Evolutionary conservation across 2,797 vertebrate genomes (phyloP), one percentile per base, ranked within the genome.

Genomic region (Rhinella marina): DNA sequence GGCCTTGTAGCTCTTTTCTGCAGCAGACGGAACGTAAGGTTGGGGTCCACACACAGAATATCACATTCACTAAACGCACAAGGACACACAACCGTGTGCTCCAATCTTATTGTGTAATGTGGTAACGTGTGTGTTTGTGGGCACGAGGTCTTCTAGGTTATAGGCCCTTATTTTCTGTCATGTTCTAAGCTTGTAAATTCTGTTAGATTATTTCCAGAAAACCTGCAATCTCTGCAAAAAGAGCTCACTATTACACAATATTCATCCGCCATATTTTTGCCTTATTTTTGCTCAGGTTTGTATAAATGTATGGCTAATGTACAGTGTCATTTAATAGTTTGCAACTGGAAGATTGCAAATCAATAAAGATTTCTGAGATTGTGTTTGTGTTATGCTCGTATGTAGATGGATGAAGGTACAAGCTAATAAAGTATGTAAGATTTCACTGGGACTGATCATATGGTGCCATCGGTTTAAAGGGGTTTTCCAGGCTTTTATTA

Each of bases 61-160:
- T 73, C 75, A 82, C 90, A 81, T 78, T 86, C 66, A 76, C 61
- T 90, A 85, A 66, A 90, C 78, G 78, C 87, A 73, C 88, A 89
- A 89, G 88, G 88, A 89, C 48, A 48, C 88, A 86, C 88, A 12
- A 16, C 29, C 70, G 84, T 83, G 88, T 88, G 83, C 79, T 80
- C 85, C 77, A 78, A 59, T 50, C 41, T 76, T 83, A 21, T 57
- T 62, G 52, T 90, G 72, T 82, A 84, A 76, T 87, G 81, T 85
- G 50, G 66, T 56, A 61, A 21, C 75, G 62, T 76, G 61, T 88
- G 85, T 87, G n/a, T n/a, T n/a, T n/a, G 76, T 84, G 83, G 32
- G 12, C 16, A 70, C 54, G 14, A 32, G 52, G 16, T 52, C 19
- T 83, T 62, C 50, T 27, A 19, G 2, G 10, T 56, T 61, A 16